Base-by-base conservation (phyloP, 2,888 invertebrate genomes). In the Axea sp. region DNA sequence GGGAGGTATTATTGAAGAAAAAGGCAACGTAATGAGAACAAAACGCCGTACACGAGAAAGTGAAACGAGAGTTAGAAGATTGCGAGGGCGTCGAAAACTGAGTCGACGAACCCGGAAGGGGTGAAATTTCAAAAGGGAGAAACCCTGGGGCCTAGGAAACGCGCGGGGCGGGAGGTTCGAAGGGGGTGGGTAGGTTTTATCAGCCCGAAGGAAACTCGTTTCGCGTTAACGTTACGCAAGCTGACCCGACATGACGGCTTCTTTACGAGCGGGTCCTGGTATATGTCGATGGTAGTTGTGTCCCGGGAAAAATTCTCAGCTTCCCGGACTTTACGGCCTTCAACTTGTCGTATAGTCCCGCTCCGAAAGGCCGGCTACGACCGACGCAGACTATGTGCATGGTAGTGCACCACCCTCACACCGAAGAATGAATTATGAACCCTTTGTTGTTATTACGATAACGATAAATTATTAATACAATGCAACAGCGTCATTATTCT, bases 171-270 rank as follows among this genome's bases (percentile, higher is more conserved):
- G n/a, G n/a, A n/a, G n/a, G n/a, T 1, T 11, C 26, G 12, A 19
- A 12, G 68, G 64, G 76, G 73, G 73, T 62, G 69, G 71, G 60
- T 75, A n/a, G n/a, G n/a, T n/a, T 76, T 78, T 78, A 77, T 77
- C 75, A 76, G 68, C 67, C 59, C 65, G 72, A 68, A 65, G 75
- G 60, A 76, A 78, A 76, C 78, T 78, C 78, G 80, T 78, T 80
- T 76, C 76, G 77, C 81, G 80, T 81, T 82, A 80, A 80, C 81
- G 80, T 80, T 80, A 83, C 82, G 82, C 81, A 80, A 80, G 81
- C 75, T 72, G 75, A 77, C 74, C 77, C 73, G 45, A 76, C 77
- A 78, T 79, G 78, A 78, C 77, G 78, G 79, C 79, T 81, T 77
- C 79, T 83, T 83, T 83, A 82, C 81, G 83, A 82, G 72, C 80